Evolutionary conservation across 2,888 invertebrate species (phyloP), one percentile per base, ranked within the genome.

Genomic region (Scelioninae gen. 1): DNA sequence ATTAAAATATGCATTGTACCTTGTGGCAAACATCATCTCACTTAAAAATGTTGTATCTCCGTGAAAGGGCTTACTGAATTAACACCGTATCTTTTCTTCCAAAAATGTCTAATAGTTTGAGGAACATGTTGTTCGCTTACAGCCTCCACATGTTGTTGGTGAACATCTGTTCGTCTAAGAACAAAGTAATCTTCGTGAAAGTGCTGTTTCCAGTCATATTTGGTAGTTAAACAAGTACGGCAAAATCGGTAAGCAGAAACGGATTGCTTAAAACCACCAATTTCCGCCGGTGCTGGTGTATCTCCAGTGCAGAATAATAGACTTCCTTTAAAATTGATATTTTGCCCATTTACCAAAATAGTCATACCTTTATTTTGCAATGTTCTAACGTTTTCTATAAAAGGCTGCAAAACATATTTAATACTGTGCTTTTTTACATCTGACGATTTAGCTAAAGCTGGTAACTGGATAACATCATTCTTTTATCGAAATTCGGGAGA

Each of bases 31-130:
- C 34, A 65, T 11, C 15, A 15, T 34, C 49, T 65, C 0, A 49
- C 40, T 9, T 72, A 60, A 31, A 72, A 51, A 62, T 29, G 11
- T 31, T 23, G 13, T 1, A 69, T 34, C 10, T 55, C 34, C 0
- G 1, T 3, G 16, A 72, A 43, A 2, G 53, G 13, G n/a, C 60
- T 40, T 6, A 10, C 10, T 10, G 58, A 47, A 53, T 72, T 72
- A 5, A 72, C 72, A 0, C 72, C 62, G 23, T 72, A 72, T 43
- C 72, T 23, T 43, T 38, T 16, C 15, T 60, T 62, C 62, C 72
- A 72, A 47, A 15, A 72, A 10, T 40, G 15, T 47, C 1, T 16
- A 9, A 40, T 16, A 0, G 10, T 0, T 11, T 68, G 7, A 1
- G 47, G n/a, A 38, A 60, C 23, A 49, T 60, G 49, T 29, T 7